Evolutionary conservation across 1,140 invertebrate species (phyloP).

Genomic region (Pteromalus puparum): DNA sequence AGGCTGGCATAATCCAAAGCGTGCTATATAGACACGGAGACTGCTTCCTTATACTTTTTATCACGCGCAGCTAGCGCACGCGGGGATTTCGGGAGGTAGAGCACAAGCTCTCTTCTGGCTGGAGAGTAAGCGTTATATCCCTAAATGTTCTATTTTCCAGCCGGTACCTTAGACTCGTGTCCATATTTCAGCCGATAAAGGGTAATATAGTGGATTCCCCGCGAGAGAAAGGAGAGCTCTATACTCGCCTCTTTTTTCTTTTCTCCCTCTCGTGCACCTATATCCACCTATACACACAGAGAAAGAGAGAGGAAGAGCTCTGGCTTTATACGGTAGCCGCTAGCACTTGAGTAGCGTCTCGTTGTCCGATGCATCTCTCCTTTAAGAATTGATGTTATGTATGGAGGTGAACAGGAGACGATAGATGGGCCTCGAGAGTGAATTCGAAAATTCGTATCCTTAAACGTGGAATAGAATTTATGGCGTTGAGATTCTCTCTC

Average conservation of each 20-base stretch:
- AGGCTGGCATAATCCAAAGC: conserved; percentile 1
- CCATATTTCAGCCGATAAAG: conserved; percentile 68
- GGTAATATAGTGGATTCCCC: conserved; percentile 62
- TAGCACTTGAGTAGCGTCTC: not conserved
- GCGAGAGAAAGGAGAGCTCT: not conserved
- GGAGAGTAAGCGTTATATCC: conserved; percentile 56
- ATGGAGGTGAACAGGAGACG: not conserved
- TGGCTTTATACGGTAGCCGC: not conserved
- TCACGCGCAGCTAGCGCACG: not conserved
- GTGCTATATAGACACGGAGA: not conserved
- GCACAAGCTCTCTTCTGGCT: conserved; percentile 48
- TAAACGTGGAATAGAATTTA: not conserved
- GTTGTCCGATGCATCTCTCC: not conserved
- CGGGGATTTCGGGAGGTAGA: conserved; percentile 3
- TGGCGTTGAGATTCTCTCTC: not conserved
- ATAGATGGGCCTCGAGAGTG: not conserved
- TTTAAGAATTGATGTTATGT: conserved; percentile 1
- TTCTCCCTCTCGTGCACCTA: not conserved
- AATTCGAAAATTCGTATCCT: conserved; percentile 5
- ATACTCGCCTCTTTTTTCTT: conserved; percentile 36
- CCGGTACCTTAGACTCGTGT: conserved; percentile 58
- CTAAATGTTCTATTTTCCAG: conserved; percentile 62
- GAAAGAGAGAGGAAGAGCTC: not conserved
- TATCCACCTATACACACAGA: not conserved
- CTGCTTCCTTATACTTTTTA: not conserved